Conservation (phyloP, 2,888 invertebrate genomes). For the Ctena decussata region DNA sequence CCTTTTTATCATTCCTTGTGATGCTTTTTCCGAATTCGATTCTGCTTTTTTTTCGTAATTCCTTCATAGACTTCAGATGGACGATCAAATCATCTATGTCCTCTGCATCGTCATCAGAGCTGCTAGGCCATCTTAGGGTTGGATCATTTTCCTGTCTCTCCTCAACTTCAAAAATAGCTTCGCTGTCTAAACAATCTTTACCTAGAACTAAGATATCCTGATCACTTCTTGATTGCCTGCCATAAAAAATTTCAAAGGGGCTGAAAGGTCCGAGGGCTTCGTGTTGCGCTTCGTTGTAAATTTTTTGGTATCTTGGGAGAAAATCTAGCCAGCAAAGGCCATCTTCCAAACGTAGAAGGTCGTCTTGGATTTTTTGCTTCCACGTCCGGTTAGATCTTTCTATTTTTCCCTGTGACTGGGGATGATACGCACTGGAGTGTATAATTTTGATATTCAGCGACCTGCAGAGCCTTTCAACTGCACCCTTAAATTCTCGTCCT, state of each 20-base stretch:
- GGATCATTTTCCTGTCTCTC: no score
- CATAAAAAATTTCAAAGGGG: neutral
- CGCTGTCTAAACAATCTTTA: neutral
- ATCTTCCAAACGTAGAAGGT: neutral
- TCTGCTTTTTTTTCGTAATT: neutral
- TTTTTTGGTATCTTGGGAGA: neutral
- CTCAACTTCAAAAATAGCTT: neutral
- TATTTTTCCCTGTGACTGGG: no score
- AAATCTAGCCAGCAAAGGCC: neutral
- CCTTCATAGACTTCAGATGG: neutral
- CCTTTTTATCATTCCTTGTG: neutral
- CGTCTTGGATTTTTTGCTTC: no score
- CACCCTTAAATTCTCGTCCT: no score
- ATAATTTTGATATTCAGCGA: no score
- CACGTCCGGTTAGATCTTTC: no score
- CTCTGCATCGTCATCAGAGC: neutral
- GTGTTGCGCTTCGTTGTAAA: neutral
- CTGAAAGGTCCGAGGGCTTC: neutral
- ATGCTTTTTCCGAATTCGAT: neutral
- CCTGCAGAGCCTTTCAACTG: no score
- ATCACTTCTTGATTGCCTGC: neutral
- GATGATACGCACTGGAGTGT: no score
- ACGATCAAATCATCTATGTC: neutral
- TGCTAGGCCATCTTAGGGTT: neutral
- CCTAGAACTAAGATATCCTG: neutral